Evolutionary conservation across 2,113 vertebrate species (phyloP).

Genomic region (Atrichornis clamosus): DNA sequence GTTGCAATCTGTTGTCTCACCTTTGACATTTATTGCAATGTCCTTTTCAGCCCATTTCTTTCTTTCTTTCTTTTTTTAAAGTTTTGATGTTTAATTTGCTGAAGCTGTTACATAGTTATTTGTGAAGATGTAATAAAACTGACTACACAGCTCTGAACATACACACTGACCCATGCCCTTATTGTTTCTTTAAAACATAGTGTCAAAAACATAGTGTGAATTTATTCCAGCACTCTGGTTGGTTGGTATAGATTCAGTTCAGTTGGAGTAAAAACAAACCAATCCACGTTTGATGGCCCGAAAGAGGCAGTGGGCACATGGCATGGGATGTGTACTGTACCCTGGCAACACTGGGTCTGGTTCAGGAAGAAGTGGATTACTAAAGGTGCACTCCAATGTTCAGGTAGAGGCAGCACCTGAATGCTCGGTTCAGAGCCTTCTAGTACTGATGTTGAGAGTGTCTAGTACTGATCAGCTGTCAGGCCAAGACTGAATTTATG

Average conservation of each 20-base stretch:
- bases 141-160: not conserved
- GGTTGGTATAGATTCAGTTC: not conserved
- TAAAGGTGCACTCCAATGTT: not conserved
- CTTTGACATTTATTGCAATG: not conserved
- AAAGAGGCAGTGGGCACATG: not conserved
- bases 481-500: not conserved
- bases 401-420: not conserved
- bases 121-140: not conserved
- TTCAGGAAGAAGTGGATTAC: not conserved
- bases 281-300: not conserved
- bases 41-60: not conserved
- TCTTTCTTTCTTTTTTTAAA: not conserved
- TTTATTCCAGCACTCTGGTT: not conserved
- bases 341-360: not conserved
- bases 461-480: not conserved
- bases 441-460: not conserved
- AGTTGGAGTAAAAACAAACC: not conserved
- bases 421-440: not conserved
- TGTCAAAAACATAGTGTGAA: not conserved
- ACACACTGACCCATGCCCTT: not conserved
- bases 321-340: not conserved
- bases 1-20: not conserved
- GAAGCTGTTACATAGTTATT: not conserved
- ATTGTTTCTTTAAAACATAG: not conserved
- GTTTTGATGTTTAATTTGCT: not conserved